A percentile compares a stretch with the other conserved stretches of the same genome.
phyloP scores from a whole-genome alignment of 37 sponge, comb jelly and placozoan species.

The Oscarella lobularis region DNA sequence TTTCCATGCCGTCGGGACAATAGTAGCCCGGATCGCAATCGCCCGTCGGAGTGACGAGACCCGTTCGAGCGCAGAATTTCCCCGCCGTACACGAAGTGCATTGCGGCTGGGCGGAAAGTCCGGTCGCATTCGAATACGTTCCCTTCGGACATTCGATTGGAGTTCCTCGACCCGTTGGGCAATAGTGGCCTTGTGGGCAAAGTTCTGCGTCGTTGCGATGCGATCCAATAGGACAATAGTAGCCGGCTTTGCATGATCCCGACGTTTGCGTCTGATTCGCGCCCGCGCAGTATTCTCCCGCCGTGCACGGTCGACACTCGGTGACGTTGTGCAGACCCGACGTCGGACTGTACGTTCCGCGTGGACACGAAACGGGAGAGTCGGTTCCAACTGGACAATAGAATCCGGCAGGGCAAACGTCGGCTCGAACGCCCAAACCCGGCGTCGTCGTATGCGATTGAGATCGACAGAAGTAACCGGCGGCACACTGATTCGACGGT shows the following conservation, averaged over 20 bases:
- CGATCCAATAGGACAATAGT: conserved; percentile 1
- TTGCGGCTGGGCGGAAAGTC: background rate
- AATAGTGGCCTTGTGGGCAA: background rate
- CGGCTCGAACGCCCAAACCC: background rate
- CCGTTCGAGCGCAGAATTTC: conserved; percentile 15
- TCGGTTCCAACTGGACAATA: conserved; percentile 23
- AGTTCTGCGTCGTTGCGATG: background rate
- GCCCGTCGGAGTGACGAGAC: conserved; percentile 3
- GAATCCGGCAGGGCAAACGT: conserved; percentile 19
- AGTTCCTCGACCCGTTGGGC: background rate
- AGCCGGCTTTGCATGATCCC: background rate
- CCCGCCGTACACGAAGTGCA: conserved; percentile 18
- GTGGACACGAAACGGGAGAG: conserved; percentile 7
- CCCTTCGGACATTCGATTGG: conserved; percentile 18
- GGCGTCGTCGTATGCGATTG: background rate
- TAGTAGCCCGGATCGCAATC: conserved; percentile 22
- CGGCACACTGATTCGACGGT: background rate
- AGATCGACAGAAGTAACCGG: conserved; percentile 16
- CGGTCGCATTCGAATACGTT: conserved; percentile 5
- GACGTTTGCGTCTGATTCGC: background rate
- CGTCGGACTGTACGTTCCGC: conserved; percentile 12
- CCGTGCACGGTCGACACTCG: conserved; percentile 16
- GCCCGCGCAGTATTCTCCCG: conserved; percentile 16
- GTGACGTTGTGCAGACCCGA: conserved; percentile 9
- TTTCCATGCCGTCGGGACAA: background rate